Evolutionary conservation across 2,888 invertebrate genomes (phyloP).

Genomic region (Tipula vernalis): DNA sequence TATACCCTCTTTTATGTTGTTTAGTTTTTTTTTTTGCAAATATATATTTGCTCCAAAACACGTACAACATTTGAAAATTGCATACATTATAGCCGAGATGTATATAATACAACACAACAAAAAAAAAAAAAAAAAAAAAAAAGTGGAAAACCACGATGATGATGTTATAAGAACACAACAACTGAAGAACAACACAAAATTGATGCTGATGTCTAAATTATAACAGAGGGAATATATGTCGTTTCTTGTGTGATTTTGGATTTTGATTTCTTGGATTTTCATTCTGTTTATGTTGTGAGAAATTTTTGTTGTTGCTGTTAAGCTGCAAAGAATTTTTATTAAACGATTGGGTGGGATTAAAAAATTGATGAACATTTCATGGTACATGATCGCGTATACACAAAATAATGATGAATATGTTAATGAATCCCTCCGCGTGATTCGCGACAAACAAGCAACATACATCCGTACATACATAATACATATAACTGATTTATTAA

Average conservation of each 20-base stretch:
- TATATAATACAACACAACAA: not conserved
- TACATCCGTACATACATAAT: too few relatives aligned
- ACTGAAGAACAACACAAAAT: constrained; percentile 1
- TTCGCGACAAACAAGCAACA: not conserved
- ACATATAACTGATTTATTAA: not conserved
- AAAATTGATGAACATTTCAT: not conserved
- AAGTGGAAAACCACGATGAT: constrained; percentile 7
- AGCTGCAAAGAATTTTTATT: not conserved
- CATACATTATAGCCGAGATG: constrained; percentile 5
- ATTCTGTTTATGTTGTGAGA: not conserved
- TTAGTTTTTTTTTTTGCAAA: not conserved
- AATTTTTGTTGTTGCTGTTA: not conserved
- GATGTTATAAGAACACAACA: not conserved
- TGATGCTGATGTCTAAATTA: constrained; percentile 9
- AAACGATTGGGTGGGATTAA: not conserved
- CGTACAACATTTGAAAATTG: not conserved
- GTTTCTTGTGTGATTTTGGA: not conserved
- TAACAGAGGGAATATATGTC: not conserved
- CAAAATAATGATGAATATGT: not conserved
- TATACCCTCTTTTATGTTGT: not conserved
- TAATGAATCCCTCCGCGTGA: not conserved
- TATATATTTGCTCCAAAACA: not conserved
- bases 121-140: not conserved
- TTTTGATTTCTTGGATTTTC: not conserved
- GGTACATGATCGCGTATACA: not conserved